Evolutionary conservation across 2,113 vertebrate species (phyloP).

Genomic region (Actenoides hombroni): DNA sequence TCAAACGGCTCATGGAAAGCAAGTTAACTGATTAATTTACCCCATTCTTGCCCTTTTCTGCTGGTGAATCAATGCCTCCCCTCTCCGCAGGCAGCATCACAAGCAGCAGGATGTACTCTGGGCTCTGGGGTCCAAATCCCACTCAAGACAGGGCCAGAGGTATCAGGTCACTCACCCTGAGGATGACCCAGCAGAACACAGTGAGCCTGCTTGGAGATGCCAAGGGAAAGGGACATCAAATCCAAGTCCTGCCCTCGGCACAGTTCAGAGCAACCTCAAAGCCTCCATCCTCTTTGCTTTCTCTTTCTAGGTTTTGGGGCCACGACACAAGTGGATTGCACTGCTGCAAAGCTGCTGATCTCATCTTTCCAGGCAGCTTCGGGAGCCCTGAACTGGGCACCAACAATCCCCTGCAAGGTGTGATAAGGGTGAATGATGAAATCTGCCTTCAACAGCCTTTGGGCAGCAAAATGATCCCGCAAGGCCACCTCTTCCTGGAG

Average conservation of each 20-base stretch:
- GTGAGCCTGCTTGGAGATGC: neutral
- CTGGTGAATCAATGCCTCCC: neutral
- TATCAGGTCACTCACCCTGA: neutral
- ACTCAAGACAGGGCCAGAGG: fast-evolving
- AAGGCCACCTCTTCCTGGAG: neutral
- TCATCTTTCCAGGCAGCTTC: neutral
- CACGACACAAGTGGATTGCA: neutral
- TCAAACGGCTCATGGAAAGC: neutral
- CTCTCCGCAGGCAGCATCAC: neutral
- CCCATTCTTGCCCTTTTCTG: neutral
- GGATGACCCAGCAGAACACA: neutral
- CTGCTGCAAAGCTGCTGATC: conserved; percentile 3
- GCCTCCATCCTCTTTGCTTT: neutral
- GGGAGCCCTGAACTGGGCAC: neutral
- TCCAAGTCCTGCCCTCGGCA: neutral
- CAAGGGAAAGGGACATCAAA: neutral
- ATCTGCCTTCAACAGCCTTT: neutral
- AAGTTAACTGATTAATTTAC: neutral
- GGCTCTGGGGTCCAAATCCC: neutral
- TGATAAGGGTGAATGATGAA: neutral
- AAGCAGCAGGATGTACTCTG: fast-evolving
- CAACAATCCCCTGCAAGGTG: neutral
- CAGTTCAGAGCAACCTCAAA: neutral
- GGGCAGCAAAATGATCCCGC: neutral
- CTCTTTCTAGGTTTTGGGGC: conserved; percentile 44